A percentile compares a stretch with the other conserved stretches of the same genome.
phyloP scores from a whole-genome alignment of 2,113 vertebrate genomes.

The Macrotus californicus region DNA sequence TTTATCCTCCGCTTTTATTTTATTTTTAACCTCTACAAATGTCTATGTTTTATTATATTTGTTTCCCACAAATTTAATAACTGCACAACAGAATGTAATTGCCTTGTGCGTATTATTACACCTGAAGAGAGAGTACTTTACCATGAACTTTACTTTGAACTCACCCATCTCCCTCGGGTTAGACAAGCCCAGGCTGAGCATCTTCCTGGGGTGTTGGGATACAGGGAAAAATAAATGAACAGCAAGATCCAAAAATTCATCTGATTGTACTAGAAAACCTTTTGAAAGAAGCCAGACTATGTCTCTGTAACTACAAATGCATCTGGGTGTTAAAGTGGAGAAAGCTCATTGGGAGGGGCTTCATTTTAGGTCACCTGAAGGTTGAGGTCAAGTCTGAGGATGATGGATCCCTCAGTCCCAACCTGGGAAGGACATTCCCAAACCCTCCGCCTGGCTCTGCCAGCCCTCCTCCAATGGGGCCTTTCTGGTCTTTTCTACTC shows the following conservation, averaged over 20 bases:
- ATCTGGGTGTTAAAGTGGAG: neutral
- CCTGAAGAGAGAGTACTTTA: neutral
- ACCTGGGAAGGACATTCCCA: neutral
- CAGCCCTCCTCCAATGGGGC: neutral
- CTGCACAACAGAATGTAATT: neutral
- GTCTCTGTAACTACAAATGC: neutral
- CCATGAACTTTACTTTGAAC: neutral
- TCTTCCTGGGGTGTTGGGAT: neutral
- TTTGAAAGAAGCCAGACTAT: neutral
- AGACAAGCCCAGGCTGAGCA: neutral
- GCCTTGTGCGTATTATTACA: neutral
- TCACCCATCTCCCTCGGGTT: neutral
- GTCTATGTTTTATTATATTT: slow-evolving; percentile 49
- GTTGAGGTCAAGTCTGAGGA: neutral
- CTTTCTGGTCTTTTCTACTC: neutral
- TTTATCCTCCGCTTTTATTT: slow-evolving; percentile 2
- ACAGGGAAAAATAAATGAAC: neutral
- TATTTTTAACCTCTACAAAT: slow-evolving; percentile 35
- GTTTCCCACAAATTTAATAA: slow-evolving; percentile 32
- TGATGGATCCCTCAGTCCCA: neutral
- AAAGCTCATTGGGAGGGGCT: neutral
- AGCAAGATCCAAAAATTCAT: neutral
- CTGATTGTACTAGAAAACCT: neutral
- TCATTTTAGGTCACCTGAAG: neutral
- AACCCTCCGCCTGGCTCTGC: neutral